Conservation (phyloP, 1,140 invertebrate genomes). For the Mamestra configurata region DNA sequence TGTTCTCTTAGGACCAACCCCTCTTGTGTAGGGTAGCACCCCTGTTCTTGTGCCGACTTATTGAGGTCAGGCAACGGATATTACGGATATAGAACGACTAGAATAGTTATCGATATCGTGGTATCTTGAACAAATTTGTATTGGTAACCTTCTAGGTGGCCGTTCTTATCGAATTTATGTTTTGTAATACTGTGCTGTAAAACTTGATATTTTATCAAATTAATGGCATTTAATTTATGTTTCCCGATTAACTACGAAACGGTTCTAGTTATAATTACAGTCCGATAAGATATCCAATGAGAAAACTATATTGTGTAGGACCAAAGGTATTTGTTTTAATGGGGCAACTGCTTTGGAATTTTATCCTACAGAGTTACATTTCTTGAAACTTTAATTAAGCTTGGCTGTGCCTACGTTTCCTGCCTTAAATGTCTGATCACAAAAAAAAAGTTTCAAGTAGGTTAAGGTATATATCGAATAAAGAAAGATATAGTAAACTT, state of each 20-base stretch:
- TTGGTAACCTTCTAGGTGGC: background rate
- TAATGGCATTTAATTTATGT: constrained; percentile 30
- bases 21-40: constrained; percentile 51
- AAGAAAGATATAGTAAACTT: too few relatives aligned
- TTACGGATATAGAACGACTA: background rate
- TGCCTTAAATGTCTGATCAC: background rate
- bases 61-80: background rate
- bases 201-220: constrained; percentile 48
- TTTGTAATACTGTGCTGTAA: constrained; percentile 24
- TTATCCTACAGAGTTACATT: background rate
- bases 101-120: background rate
- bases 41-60: constrained; percentile 35
- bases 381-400: background rate
- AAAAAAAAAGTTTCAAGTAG: too few relatives aligned
- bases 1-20: constrained; percentile 34
- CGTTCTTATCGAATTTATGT: constrained; percentile 31
- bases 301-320: background rate
- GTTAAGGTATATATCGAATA: too few relatives aligned
- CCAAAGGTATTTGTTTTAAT: constrained; percentile 15
- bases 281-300: constrained; percentile 9
- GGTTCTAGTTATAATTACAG: constrained; percentile 29
- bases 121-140: constrained; percentile 8
- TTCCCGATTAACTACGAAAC: constrained; percentile 30
- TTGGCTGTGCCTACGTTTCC: background rate
- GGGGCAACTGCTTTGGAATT: constrained; percentile 22